Percentiles rank a stretch among this genome's conserved stretches.
These are phyloP conservation scores for Fringilla coelebs DNA, from an alignment of 2,797 vertebrate genomes.

Conservation along the genomic window DNA sequence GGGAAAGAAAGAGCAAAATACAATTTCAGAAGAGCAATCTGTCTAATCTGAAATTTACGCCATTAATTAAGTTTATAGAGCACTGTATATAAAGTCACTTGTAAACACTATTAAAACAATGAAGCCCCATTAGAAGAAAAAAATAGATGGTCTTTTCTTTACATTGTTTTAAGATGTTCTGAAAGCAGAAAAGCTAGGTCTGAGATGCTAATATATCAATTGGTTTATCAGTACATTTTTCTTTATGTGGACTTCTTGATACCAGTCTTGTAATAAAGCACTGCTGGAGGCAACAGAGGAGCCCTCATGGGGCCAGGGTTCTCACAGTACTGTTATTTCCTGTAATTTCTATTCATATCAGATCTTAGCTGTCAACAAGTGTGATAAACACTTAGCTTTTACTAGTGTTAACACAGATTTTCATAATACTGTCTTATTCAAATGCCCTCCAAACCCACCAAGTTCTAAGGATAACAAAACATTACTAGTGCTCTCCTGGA, in stretches of 20 bases:
- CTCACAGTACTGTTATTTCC: background rate
- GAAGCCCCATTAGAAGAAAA: background rate
- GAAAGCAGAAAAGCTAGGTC: background rate
- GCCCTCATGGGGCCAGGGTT: background rate
- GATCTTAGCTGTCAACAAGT: background rate
- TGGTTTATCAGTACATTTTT: background rate
- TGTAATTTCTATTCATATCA: background rate
- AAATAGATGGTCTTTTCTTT: background rate
- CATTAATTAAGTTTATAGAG: background rate
- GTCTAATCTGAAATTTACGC: slow-evolving; percentile 41
- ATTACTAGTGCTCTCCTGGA: background rate
- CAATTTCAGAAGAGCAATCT: slow-evolving; percentile 68
- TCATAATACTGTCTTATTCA: background rate
- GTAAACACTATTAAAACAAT: background rate
- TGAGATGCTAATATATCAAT: background rate
- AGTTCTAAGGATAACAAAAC: background rate
- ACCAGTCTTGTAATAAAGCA: background rate
- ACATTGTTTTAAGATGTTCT: background rate
- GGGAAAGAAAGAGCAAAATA: slow-evolving; percentile 76
- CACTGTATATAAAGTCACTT: background rate
- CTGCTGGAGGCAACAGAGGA: background rate
- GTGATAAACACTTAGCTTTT: background rate
- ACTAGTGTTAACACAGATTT: background rate
- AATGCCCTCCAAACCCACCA: background rate
- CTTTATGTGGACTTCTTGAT: background rate